These are phyloP conservation scores for Asteroscopus sphinx DNA, from an alignment of 2,888 invertebrate species.

Conservation along the genomic window DNA sequence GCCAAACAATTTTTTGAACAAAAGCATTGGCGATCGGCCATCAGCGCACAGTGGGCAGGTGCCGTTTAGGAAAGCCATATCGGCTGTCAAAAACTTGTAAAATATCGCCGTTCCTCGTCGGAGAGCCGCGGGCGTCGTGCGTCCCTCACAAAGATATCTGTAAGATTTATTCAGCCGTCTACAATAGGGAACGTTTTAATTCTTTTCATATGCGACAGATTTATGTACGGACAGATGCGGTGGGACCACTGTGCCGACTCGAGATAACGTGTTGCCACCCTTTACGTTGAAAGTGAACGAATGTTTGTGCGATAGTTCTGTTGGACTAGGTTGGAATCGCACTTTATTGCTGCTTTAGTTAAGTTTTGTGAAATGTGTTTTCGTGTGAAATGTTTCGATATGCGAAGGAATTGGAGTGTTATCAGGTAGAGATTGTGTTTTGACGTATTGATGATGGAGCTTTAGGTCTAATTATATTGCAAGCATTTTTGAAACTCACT, in stretches of 20 bases:
- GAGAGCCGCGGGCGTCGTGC: constrained; percentile 78
- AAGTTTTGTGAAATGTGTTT: constrained; percentile 30
- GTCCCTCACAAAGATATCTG: constrained; percentile 87
- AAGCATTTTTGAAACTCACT: too few species aligned
- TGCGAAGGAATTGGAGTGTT: neutral
- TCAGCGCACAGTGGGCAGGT: constrained; percentile 78
- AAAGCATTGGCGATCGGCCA: constrained; percentile 56
- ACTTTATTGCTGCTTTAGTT: constrained; percentile 37
- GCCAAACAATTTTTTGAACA: constrained; percentile 29
- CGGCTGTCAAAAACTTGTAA: constrained; percentile 92
- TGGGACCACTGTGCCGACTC: constrained; percentile 64
- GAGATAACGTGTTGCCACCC: constrained; percentile 78
- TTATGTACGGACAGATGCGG: constrained; percentile 87
- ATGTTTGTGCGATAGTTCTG: constrained; percentile 60
- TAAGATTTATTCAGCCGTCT: constrained; percentile 87
- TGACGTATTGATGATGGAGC: neutral
- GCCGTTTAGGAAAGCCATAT: constrained; percentile 90
- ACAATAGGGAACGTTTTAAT: constrained; percentile 89
- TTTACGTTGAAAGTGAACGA: constrained; percentile 65
- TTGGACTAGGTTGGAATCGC: constrained; percentile 42
- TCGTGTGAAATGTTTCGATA: constrained; percentile 20
- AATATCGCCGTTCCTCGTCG: constrained; percentile 90
- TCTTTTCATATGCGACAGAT: constrained; percentile 89
- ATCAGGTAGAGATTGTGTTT: neutral
- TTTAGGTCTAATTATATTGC: too few species aligned